A percentile compares a stretch with the other conserved stretches of the same genome.
These are phyloP conservation scores for Lithodes maja DNA, from an alignment of 2,888 invertebrate species.

Conservation along the genomic window DNA sequence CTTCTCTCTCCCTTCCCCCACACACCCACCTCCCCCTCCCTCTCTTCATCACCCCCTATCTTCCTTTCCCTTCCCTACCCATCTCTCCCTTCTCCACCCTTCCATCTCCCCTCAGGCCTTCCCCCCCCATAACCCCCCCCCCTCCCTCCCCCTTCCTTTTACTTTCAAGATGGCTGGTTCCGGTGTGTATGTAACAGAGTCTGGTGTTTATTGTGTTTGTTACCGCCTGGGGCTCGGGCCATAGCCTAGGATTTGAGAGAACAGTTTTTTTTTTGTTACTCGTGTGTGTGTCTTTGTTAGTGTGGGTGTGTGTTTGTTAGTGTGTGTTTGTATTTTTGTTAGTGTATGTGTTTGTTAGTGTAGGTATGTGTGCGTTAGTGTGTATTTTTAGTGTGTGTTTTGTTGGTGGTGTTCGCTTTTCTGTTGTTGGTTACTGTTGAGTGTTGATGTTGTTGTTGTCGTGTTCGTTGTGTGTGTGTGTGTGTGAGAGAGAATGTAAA, in stretches of 20 bases:
- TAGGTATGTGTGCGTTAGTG: conserved; percentile 12
- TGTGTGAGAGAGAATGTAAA: not conserved
- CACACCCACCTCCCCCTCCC: not conserved
- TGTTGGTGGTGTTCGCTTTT: not conserved
- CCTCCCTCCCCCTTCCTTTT: not conserved
- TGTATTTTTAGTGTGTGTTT: not conserved
- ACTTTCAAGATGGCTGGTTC: not conserved
- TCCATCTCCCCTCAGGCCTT: not conserved
- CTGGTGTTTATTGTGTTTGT: not conserved
- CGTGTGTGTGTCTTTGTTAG: not conserved
- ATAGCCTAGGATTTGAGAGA: not conserved
- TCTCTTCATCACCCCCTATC: not conserved
- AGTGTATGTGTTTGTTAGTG: conserved; percentile 2
- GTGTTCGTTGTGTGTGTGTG: not conserved
- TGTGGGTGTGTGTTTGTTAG: conserved; percentile 2
- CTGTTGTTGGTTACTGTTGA: not conserved
- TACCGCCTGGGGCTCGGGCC: not conserved
- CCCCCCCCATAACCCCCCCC: not conserved
- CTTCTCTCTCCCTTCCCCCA: not conserved
- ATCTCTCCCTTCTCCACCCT: not conserved
- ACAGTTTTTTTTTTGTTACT: not conserved
- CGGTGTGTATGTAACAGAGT: not conserved
- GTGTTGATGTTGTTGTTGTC: not conserved
- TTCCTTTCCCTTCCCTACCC: not conserved
- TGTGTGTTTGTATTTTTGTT: conserved; percentile 1